Evolutionary conservation across 2,113 vertebrate species (phyloP), one percentile per base, ranked within the genome.

Genomic region (Muntiacus reevesi): DNA sequence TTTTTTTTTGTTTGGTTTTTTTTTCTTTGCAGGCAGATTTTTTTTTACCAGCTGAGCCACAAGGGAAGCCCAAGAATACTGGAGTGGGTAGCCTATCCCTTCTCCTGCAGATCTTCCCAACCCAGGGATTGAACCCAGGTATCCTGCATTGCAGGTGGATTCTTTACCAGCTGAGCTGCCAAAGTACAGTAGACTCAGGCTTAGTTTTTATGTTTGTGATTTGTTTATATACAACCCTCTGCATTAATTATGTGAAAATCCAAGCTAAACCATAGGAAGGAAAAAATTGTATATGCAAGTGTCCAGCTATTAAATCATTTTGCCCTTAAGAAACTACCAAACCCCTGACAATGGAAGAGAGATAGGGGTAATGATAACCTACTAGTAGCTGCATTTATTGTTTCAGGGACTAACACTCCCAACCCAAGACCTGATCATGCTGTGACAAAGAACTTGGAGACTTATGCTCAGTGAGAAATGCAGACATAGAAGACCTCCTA

Each of bases 141-240:
- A 1, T 71, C 64, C n/a, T 1, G 0, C 19, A 6, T 1, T 36
- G n/a, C n/a, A 23, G 64, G 64, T 6, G 17, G 9, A 71, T 71
- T 71, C n/a, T 36, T 71, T 71, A 40, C 23, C 19, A 40, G 67
- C 19, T 23, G 67, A 40, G 19, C 67, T 23, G 19, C 15, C 15
- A 55, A 17, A 64, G 21, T 33, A 14, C 27, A 7, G 6, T 4
- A 50, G 76, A n/a, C 27, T 40, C 67, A 12, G 55, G 21, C 21
- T 83, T 14, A n/a, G 6, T 12, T 15, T 55, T 43, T 57, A 11
- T 25, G 47, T 36, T 30, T 78, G 17, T 54, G 23, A 4, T 23
- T 33, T n/a, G 25, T 17, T 45, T 4, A 13, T 28, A 16, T 15
- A n/a, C 2, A 54, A 17, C n/a, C 36, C 30, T 33, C 47, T 52